Percentiles rank a stretch among this genome's conserved stretches.
These are phyloP conservation scores for Calameuta filiformis DNA, from an alignment of 2,888 invertebrate genomes.

Conservation along the genomic window DNA sequence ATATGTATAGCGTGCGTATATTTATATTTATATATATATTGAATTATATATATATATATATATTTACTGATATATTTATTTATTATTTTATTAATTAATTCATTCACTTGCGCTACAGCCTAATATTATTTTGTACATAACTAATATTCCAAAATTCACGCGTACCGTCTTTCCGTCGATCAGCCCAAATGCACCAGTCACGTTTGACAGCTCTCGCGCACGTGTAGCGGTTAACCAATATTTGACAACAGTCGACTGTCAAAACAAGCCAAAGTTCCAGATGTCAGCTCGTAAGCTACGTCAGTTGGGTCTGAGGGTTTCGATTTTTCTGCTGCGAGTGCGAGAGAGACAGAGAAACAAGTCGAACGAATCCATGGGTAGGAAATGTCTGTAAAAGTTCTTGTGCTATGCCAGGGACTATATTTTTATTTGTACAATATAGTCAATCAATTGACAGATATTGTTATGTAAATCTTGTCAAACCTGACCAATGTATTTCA, in stretches of 20 bases:
- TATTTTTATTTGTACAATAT: no score
- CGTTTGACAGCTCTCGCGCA: no score
- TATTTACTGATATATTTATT: no score
- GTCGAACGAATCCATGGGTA: not conserved
- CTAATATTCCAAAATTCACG: conserved; percentile 2
- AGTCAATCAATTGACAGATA: not conserved
- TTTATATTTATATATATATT: not conserved
- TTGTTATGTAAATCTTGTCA: not conserved
- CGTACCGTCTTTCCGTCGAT: not conserved
- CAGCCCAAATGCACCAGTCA: not conserved
- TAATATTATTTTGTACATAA: conserved; percentile 6
- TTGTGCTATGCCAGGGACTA: no score
- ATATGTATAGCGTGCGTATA: not conserved
- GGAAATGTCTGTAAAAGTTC: not conserved
- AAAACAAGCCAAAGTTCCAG: not conserved
- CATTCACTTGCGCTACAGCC: not conserved
- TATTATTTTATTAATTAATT: not conserved
- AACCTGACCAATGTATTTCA: not conserved
- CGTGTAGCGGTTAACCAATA: no score
- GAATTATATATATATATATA: no score
- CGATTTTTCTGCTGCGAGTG: not conserved
- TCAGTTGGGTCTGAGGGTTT: not conserved
- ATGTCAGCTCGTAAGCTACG: not conserved
- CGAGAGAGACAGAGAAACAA: not conserved
- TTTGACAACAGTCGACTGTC: no score